phyloP scores from a whole-genome alignment of 2,113 vertebrate species.

The human (Homo sapiens) region GRCh38 chr1:190512501-190513000 shows the following conservation, averaged over 20 bases:
- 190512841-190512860: neutral
- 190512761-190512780: neutral
- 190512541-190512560: neutral
- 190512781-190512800: neutral
- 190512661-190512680: neutral
- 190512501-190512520: neutral
- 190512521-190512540: neutral
- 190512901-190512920: neutral
- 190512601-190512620: neutral
- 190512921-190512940: neutral
- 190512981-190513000: neutral
- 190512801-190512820: neutral
- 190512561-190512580: constrained; percentile 13
- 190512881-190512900: neutral
- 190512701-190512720: neutral
- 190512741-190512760: neutral
- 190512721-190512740: neutral
- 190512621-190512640: neutral
- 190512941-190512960: neutral
- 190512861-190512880: neutral
- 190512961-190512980: neutral
- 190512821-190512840: neutral
- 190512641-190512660: neutral
- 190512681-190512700: neutral
- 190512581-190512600: neutral